Conservation (phyloP, 2,888 invertebrate genomes). For the Sinotaia quadrata region DNA sequence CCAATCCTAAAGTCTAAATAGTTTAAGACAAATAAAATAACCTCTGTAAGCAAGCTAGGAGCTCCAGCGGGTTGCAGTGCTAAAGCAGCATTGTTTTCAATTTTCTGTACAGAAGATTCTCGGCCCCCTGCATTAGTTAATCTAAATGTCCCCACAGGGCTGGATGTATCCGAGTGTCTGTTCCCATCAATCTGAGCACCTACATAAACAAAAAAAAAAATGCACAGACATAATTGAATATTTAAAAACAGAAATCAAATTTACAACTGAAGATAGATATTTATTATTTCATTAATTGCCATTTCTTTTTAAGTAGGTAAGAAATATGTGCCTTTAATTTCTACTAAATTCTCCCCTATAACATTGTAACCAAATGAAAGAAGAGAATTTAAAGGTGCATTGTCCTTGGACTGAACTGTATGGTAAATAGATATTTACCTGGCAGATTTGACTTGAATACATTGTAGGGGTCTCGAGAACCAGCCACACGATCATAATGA, state of each 20-base stretch:
- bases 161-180: not conserved
- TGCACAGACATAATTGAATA: not conserved
- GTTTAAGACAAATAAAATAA: no score
- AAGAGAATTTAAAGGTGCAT: no score
- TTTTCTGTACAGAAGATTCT: not conserved
- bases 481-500: slow-evolving; percentile 59
- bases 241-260: not conserved
- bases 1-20: no score
- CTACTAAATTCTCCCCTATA: no score
- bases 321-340: no score
- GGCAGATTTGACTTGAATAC: slow-evolving; percentile 59
- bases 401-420: no score
- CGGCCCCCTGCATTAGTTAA: not conserved
- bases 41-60: not conserved
- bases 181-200: slow-evolving; percentile 5
- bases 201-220: not conserved
- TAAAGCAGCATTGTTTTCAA: not conserved
- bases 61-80: not conserved
- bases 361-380: no score
- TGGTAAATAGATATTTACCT: slow-evolving; percentile 18
- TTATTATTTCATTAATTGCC: no score
- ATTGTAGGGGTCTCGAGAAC: slow-evolving; percentile 50
- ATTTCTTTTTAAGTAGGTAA: no score
- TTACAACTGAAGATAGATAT: no score
- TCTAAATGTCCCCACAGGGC: not conserved